Evolutionary conservation across 2,888 invertebrate genomes (phyloP), one percentile per base, ranked within the genome.

Genomic region (Sympetrum striolatum): DNA sequence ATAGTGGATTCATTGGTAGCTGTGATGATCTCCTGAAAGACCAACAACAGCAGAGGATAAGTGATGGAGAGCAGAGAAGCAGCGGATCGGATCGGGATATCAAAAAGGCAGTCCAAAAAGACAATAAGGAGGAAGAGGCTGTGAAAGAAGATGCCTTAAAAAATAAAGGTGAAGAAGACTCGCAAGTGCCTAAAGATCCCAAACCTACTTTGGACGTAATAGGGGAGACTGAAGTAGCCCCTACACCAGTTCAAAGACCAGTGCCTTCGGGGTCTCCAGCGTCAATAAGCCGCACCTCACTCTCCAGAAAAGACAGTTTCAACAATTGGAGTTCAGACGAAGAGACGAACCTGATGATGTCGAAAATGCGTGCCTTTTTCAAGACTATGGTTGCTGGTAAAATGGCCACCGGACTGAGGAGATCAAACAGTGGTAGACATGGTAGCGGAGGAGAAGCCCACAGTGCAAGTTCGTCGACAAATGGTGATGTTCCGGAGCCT

Each of bases 311-410:
- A 94, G 98, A 98, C 93, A 98, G 98, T 93, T 98, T 98, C 94
- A 98, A 98, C 93, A 98, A 98, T 93, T 98, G 98, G 98, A 98
- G 98, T 92, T 98, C 98, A 4, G 98, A 98, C 93, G 98, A 98
- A 93, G 98, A 98, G 94, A 98, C 98, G 3, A 98, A 98, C 93
- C 94, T 98, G 81, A 98, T 98, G 98, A 98, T 98, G 98, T 97
- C 97, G 64, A 98, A 98, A 94, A 98, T 98, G 97, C 95, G 98
- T 2, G 97, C 98, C 92, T 98, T 98, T 94, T 98, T 98, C 94
- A 98, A 98, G 94, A 98, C 97, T 90, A 97, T 98, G 95, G 96
- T 98, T n/a, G 97, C 97, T 60, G 95, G 96, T 35, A 93, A 93
- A 91, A 92, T 93, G 8, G 94, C 94, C 91, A 93, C 93, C 14